Evolutionary conservation across 2,888 invertebrate species (phyloP), one percentile per base, ranked within the genome.

Genomic region (Siphlonurus alternatus): DNA sequence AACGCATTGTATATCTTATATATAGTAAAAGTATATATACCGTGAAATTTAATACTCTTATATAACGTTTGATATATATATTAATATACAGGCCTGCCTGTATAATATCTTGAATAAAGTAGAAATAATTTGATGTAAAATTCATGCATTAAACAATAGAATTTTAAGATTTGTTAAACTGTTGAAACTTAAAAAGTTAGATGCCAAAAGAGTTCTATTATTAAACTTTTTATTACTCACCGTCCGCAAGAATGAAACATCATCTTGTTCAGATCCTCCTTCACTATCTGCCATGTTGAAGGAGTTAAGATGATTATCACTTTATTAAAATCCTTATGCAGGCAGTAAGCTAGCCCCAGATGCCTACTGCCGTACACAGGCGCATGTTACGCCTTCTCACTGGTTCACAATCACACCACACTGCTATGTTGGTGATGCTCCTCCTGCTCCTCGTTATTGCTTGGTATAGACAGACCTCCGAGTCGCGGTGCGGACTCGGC

Each of bases 221-320:
- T 23, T 20, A 25, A 61, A 20, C 20, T 59, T 23, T 61, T 60
- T 51, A n/a, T 64, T 68, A 81, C 91, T 88, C 78, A 98, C 97
- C 87, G 98, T 98, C 74, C 98, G 88, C 74, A 98, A 85, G 83
- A 98, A 98, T 78, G 97, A 98, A 80, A 98, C 95, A 86, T 98
- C 98, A 87, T 98, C 98, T 81, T 97, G 97, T 81, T 98, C 97
- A 74, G 96, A 95, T 70, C 93, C 91, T 74, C 93, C 94, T 78
- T 93, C 93, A 74, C 89, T 89, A 81, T 93, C 93, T 75, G 92
- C 92, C 93, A 93, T 93, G 61, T 56, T 59, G 64, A n/a, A 61
- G 56, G n/a, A n/a, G n/a, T n/a, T n/a, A n/a, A n/a, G n/a, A n/a
- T n/a, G n/a, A n/a, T n/a, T n/a, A n/a, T 62, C 59, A 56, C 25